A percentile compares a stretch with the other conserved stretches of the same genome.
phyloP scores from a whole-genome alignment of 1,140 invertebrate species.

The Papilio glaucus region DNA sequence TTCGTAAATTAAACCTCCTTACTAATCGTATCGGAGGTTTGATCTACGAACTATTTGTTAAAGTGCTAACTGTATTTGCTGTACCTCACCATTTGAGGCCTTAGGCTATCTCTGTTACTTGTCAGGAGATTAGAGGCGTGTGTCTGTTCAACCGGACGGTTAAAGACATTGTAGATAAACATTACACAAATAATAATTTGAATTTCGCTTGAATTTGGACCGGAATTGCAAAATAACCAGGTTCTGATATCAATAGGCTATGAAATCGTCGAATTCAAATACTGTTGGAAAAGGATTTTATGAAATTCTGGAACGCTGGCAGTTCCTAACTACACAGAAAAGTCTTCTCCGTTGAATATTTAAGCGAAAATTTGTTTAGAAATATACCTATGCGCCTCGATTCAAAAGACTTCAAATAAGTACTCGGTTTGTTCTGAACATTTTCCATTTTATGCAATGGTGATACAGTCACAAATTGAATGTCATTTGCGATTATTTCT shows the following conservation, averaged over 20 bases:
- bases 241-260: background rate
- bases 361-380: conserved; percentile 8
- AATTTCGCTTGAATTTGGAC: background rate
- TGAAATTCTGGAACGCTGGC: conserved; percentile 5
- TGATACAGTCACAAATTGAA: background rate
- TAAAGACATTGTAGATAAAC: background rate
- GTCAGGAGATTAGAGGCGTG: background rate
- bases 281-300: conserved; percentile 1
- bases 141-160: background rate
- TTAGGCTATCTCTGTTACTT: background rate
- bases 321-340: background rate
- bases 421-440: background rate
- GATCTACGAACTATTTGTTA: background rate
- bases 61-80: background rate
- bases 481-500: background rate
- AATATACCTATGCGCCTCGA: conserved; percentile 9
- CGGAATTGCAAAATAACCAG: background rate
- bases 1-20: background rate
- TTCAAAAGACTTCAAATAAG: conserved; percentile 1
- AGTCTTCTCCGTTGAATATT: conserved; percentile 10
- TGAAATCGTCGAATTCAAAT: background rate
- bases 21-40: background rate
- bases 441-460: background rate
- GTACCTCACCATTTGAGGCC: background rate
- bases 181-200: background rate